Percentiles rank a stretch among this genome's conserved stretches.
These are phyloP conservation scores for Tetragonisca angustula DNA, from an alignment of 2,888 invertebrate species.

Conservation along the genomic window DNA sequence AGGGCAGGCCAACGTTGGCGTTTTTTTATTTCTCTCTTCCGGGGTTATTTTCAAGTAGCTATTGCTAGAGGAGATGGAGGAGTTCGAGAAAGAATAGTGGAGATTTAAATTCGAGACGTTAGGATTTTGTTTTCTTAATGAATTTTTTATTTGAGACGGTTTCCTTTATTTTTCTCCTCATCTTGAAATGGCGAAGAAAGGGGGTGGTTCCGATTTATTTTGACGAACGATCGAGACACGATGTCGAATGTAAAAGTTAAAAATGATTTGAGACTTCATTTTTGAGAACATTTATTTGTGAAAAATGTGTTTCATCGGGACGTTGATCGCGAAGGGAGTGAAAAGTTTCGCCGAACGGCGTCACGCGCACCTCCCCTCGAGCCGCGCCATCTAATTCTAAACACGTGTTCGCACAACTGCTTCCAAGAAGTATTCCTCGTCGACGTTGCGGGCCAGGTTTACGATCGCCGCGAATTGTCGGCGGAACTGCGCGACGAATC, in stretches of 20 bases:
- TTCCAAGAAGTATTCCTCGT: constrained; percentile 69
- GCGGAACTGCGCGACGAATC: constrained; percentile 58
- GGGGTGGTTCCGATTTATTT: neutral
- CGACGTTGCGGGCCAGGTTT: constrained; percentile 61
- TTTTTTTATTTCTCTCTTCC: too few relatives aligned
- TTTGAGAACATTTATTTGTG: neutral
- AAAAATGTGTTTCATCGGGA: neutral
- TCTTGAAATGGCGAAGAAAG: too few relatives aligned
- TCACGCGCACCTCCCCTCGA: constrained; percentile 54
- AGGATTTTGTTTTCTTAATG: too few relatives aligned
- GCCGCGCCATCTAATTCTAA: constrained; percentile 69
- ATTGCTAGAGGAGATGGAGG: too few relatives aligned
- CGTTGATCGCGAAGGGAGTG: neutral
- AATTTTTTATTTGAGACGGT: too few relatives aligned
- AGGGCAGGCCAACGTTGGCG: too few relatives aligned
- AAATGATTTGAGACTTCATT: accelerated
- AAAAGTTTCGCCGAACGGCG: constrained; percentile 16
- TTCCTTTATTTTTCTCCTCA: too few relatives aligned
- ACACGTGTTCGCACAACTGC: constrained; percentile 66
- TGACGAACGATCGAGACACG: accelerated
- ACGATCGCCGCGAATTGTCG: constrained; percentile 68
- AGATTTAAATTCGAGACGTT: too few relatives aligned
- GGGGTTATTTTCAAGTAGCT: too few relatives aligned
- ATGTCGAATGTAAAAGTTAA: neutral
- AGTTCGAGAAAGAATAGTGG: too few relatives aligned